Evolutionary conservation across 1,140 invertebrate genomes (phyloP).

Genomic region (Aporrectodea caliginosa): DNA sequence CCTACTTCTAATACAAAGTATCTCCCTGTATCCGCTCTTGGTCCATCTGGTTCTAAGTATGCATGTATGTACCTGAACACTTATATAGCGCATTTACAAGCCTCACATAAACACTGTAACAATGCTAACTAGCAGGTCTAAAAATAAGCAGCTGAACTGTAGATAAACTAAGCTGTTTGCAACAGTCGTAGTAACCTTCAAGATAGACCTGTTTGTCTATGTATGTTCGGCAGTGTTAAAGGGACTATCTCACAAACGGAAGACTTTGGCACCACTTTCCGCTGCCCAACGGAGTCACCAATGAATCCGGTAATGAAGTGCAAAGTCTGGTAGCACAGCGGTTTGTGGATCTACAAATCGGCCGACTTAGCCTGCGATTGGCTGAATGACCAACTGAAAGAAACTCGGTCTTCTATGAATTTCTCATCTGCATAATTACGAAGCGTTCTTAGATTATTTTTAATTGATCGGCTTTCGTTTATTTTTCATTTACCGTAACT

Average conservation of each 20-base stretch:
- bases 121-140: neutral
- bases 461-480: too few relatives aligned
- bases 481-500: too few relatives aligned
- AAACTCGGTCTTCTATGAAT: too few relatives aligned
- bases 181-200: too few relatives aligned
- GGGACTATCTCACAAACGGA: constrained; percentile 78
- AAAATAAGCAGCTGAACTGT: neutral
- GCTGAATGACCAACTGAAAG: too few relatives aligned
- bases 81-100: neutral
- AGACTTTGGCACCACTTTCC: constrained; percentile 77
- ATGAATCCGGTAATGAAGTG: constrained; percentile 82
- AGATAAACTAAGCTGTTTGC: too few relatives aligned
- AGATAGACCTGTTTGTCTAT: neutral
- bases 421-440: too few relatives aligned
- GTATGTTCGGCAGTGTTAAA: constrained; percentile 63
- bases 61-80: neutral
- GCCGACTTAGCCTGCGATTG: too few relatives aligned
- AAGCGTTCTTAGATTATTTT: too few relatives aligned
- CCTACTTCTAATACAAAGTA: too few relatives aligned
- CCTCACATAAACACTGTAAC: neutral
- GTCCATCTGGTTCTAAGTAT: neutral
- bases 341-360: too few relatives aligned
- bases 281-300: constrained; percentile 66
- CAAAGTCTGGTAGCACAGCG: constrained; percentile 73
- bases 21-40: too few relatives aligned